Evolutionary conservation across 2,888 invertebrate genomes (phyloP), one percentile per base, ranked within the genome.

Genomic region (Ecliptopera silaceata): DNA sequence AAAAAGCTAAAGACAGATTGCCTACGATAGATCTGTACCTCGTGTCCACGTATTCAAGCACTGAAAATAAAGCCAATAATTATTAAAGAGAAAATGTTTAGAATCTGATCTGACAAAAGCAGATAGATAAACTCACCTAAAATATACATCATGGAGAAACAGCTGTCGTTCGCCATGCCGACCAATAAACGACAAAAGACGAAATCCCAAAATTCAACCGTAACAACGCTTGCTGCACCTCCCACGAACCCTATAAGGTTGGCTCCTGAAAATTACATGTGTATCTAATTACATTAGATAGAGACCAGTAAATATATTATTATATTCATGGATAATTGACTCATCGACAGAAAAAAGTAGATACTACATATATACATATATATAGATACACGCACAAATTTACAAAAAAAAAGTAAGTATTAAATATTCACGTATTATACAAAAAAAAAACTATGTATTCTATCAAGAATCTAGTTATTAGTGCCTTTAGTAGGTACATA

Each of bases 111-210:
- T 1, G 10, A 4, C 1, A 17, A 36, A 45, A 12, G 20, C 18
- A 11, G 15, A n/a, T n/a, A n/a, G n/a, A n/a, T n/a, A n/a, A 11
- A 72, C 92, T 93, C 85, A 96, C 96, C 95, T 69, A 97, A 84
- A 80, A 97, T 96, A 70, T 96, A 96, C 93, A 96, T 95, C 95
- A 96, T 96, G 56, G 95, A 94, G 80, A 95, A 96, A 78, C 95
- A 95, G 77, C 95, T 96, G 80, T 96, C 96, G 75, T 95, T 96
- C 17, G 95, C 95, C 86, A 96, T 93, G 45, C 97, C 97, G 22
- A 96, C 94, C 54, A 96, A 86, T 80, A 97, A 96, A 44, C 97
- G 91, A 78, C 95, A 95, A 3, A 94, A 72, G 18, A 94, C 93
- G 77, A 96, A 97, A 57, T 94, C 91, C 94, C 94, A 94, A 74